Conservation (phyloP, 2,797 vertebrate genomes). For the Acanthurus tractus region DNA sequence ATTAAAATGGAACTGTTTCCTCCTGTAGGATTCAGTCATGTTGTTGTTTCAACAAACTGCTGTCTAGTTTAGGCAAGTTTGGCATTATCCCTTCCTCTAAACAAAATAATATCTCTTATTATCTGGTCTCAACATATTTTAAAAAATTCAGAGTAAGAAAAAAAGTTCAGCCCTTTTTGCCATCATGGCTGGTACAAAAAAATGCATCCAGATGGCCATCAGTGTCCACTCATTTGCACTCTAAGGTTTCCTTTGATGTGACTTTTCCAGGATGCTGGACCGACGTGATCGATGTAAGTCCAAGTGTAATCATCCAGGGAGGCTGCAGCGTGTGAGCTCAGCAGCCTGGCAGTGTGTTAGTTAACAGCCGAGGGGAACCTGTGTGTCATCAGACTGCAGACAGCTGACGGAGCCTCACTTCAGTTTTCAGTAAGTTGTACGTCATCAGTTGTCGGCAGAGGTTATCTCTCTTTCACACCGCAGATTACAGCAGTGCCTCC, state of each 20-base stretch:
- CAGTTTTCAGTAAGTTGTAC: constrained; percentile 58
- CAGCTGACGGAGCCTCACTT: constrained; percentile 65
- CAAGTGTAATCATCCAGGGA: constrained; percentile 40
- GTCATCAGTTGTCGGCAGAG: constrained; percentile 50
- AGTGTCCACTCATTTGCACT: constrained; percentile 49
- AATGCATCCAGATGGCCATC: constrained; percentile 43
- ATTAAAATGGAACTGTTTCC: constrained; percentile 33
- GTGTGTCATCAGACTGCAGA: constrained; percentile 71
- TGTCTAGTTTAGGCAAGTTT: constrained; percentile 63
- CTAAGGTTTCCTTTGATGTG: constrained; percentile 46
- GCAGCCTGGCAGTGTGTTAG: constrained; percentile 39
- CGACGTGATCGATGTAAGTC: constrained; percentile 21
- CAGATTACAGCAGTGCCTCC: constrained; percentile 52
- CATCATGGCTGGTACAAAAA: constrained; percentile 45
- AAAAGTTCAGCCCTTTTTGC: constrained; percentile 44
- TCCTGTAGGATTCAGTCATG: constrained; percentile 52
- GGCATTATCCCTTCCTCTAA: constrained; percentile 43
- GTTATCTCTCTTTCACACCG: constrained; percentile 37
- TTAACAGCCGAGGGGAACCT: constrained; percentile 70
- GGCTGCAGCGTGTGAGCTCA: constrained; percentile 44
- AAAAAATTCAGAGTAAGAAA: constrained; percentile 1
- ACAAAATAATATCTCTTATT: constrained; percentile 23
- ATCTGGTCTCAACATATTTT: constrained; percentile 4
- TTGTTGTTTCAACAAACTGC: constrained; percentile 49
- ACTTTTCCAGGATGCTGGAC: constrained; percentile 42